Conservation (phyloP, 2,113 vertebrate genomes). For the Narcine bancroftii region DNA sequence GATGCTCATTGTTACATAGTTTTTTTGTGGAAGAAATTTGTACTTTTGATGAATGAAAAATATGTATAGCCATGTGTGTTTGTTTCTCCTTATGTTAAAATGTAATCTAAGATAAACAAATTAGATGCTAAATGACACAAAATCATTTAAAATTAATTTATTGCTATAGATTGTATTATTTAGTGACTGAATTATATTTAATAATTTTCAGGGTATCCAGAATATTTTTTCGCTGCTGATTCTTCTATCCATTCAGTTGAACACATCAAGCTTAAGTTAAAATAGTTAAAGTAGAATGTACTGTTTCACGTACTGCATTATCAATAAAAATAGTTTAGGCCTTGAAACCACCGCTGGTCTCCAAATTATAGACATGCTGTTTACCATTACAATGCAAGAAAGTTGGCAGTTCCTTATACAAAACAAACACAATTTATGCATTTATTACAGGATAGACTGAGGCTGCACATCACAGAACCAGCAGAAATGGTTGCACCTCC, state of each 20-base stretch:
- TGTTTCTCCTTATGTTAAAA: neutral
- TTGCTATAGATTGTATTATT: neutral
- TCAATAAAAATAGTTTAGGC: neutral
- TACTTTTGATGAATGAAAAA: neutral
- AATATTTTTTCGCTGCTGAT: neutral
- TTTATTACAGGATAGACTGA: neutral
- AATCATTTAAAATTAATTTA: neutral
- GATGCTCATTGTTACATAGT: neutral
- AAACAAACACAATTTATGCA: neutral
- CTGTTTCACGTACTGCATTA: neutral
- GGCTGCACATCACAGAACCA: neutral
- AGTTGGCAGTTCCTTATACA: neutral
- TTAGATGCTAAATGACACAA: neutral
- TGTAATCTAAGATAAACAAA: neutral
- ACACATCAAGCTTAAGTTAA: neutral
- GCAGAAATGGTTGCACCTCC: neutral
- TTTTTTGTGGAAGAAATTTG: neutral
- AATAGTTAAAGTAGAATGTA: neutral
- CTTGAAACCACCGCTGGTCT: constrained; percentile 4
- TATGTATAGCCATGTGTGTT: neutral
- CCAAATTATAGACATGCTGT: neutral
- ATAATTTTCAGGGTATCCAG: neutral
- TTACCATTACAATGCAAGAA: neutral
- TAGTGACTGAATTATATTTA: neutral
- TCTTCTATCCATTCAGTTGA: neutral